Base-by-base conservation (phyloP, 2,113 vertebrate species). In the Tupaia tana region DNA sequence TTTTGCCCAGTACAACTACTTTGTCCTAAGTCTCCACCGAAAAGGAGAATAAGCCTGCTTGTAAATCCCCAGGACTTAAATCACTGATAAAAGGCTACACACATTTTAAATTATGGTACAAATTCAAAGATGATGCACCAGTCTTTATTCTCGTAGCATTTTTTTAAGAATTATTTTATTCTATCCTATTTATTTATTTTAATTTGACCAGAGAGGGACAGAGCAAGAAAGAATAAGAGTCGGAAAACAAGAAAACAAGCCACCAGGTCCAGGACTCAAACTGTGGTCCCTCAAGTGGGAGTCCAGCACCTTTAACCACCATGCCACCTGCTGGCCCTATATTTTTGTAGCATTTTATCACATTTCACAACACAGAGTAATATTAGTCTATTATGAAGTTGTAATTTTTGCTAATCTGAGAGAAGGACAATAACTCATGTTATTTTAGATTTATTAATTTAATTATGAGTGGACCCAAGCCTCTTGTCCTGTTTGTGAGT, bases 391-490 rank as follows among this genome's bases (percentile, higher is more conserved):
- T 83, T 89, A 16, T 52, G 6, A 67, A 90, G 86, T 54, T 94
- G 96, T 97, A 70, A 91, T 87, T 67, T 89, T 90, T 95, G 81
- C 63, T 67, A 90, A 8, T 77, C 11, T 61, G 71, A 92, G 25
- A 81, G 27, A 67, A 27, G 15, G 12, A 71, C 84, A 90, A 77
- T 54, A 63, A 56, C 63, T 94, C 69, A 93, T 59, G 73, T 75
- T 86, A 79, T 77, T 91, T 92, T 87, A 71, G 63, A 6, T 34
- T 82, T 74, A 67, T 63, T 86, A 63, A 74, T 22, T 86, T 75
- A 89, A 64, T 86, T 82, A 90, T 67, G 56, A 92, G 85, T 71
- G 16, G 9, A 11, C n/a, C 18, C 67, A 70, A 66, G 66, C 56
- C 66, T 89, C 78, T 73, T 78, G 93, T 67, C n/a, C 52, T 69